A percentile compares a stretch with the other conserved stretches of the same genome.
phyloP scores from a whole-genome alignment of 2,888 invertebrate genomes.

The Thereva unica region DNA sequence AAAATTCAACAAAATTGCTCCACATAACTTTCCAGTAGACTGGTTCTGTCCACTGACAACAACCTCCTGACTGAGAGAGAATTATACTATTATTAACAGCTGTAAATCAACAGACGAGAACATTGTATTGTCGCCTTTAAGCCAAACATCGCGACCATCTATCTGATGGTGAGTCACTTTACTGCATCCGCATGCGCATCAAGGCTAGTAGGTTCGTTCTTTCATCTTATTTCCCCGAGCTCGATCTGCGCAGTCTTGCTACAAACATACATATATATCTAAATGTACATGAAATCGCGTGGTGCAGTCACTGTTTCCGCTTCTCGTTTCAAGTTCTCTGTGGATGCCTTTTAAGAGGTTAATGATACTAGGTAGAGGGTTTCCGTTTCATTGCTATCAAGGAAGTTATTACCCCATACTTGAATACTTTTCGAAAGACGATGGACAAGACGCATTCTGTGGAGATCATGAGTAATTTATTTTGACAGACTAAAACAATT shows the following conservation, averaged over 20 bases:
- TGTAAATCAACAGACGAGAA: constrained; percentile 2
- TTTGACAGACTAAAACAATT: no score
- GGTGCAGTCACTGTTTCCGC: neutral
- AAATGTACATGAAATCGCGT: neutral
- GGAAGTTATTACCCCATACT: neutral
- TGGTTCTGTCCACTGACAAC: no score
- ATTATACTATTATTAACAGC: no score
- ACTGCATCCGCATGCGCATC: constrained; percentile 24
- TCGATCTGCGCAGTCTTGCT: constrained; percentile 5
- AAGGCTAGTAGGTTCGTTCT: constrained; percentile 16
- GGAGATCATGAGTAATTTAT: no score
- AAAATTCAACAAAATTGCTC: no score
- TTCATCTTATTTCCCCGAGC: neutral
- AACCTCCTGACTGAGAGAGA: no score
- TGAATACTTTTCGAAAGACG: no score
- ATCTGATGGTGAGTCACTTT: constrained; percentile 4
- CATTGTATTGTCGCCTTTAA: constrained; percentile 3
- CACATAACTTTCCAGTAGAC: no score
- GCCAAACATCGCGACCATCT: neutral
- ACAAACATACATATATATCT: neutral
- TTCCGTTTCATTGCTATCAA: constrained; percentile 11
- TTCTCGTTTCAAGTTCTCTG: neutral
- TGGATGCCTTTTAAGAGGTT: constrained; percentile 2
- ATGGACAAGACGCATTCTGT: no score
- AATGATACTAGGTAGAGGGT: constrained; percentile 21